Evolutionary conservation across 2,113 vertebrate genomes (phyloP), one percentile per base, ranked within the genome.

Genomic region (Centropristis striata): DNA sequence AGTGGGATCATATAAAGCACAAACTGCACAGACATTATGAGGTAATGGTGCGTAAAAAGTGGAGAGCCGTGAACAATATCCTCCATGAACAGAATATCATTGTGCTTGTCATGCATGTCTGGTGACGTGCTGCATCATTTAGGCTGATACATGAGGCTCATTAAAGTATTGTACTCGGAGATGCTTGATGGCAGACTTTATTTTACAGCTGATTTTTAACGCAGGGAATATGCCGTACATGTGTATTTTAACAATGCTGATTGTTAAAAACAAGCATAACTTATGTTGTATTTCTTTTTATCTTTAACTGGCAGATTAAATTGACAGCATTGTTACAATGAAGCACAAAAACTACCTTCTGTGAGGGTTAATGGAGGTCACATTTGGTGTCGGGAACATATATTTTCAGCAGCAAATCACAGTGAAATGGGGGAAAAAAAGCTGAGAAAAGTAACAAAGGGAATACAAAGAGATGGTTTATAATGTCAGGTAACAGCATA

Each of bases 311-410:
- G 53, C 50, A 60, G 61, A 77, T 79, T 67, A 28, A 81, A 81
- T 70, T 63, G 64, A 73, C 37, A 68, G 28, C 69, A 61, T 84
- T 89, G 70, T 88, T 64, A 44, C 27, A 49, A 55, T 9, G 8
- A 27, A 4, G 11, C 36, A 23, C 10, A 25, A 57, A 74, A 71
- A 60, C 44, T 42, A n/a, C 32, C 63, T 18, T 14, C 9, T 61
- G 42, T 53, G 27, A 25, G 65, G 81, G 86, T 88, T 92, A 92
- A 92, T 90, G 27, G 85, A 82, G 87, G 88, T 87, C 86, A 51
- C 3, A 54, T 72, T 76, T 76, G 23, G 81, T 66, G 53, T 61
- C 67, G 0, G 37, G 59, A 16, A 65, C 54, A 16, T 47, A 32
- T 42, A 77, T 71, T 82, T 81, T 68, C 72, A 50, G 64, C 51